These are phyloP conservation scores for Rhynchonycteris naso DNA, from an alignment of 2,797 vertebrate species.

Conservation along the genomic window DNA sequence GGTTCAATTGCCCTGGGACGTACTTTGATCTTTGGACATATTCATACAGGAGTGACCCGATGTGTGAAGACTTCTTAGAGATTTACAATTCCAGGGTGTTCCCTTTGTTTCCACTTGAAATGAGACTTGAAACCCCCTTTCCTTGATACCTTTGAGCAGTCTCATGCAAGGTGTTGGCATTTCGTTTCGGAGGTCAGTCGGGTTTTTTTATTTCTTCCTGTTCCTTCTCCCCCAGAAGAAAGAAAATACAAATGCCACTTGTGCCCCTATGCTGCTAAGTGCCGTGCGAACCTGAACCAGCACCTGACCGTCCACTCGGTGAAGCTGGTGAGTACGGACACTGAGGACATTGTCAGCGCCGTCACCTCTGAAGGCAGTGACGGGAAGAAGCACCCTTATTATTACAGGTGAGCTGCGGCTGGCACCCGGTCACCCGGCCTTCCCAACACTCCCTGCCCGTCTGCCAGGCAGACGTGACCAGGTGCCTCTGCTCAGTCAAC, in stretches of 20 bases:
- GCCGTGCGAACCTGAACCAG: conserved; percentile 99
- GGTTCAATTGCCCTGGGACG: background rate
- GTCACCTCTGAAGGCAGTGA: conserved; percentile 93
- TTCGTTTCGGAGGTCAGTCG: conserved; percentile 14
- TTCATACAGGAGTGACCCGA: background rate
- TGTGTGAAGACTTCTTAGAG: background rate
- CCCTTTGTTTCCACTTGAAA: background rate
- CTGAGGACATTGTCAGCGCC: conserved; percentile 96
- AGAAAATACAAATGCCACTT: conserved; percentile 99
- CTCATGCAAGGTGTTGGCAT: background rate
- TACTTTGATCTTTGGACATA: background rate
- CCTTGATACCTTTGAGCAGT: background rate
- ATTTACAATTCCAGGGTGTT: background rate
- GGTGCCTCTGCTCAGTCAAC: background rate
- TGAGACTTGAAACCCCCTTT: background rate
- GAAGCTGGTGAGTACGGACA: conserved; percentile 97
- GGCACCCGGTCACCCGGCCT: background rate
- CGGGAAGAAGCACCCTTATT: conserved; percentile 96
- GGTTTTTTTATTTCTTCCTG: background rate
- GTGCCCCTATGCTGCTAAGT: conserved; percentile 99
- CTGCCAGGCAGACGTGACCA: accelerated
- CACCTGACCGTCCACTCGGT: conserved; percentile 99
- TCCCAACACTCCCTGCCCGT: background rate
- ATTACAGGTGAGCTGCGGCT: conserved; percentile 93
- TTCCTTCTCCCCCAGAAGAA: conserved; percentile 89